These are phyloP conservation scores for Papilio protenor DNA, from an alignment of 2,888 invertebrate genomes.

Conservation along the genomic window DNA sequence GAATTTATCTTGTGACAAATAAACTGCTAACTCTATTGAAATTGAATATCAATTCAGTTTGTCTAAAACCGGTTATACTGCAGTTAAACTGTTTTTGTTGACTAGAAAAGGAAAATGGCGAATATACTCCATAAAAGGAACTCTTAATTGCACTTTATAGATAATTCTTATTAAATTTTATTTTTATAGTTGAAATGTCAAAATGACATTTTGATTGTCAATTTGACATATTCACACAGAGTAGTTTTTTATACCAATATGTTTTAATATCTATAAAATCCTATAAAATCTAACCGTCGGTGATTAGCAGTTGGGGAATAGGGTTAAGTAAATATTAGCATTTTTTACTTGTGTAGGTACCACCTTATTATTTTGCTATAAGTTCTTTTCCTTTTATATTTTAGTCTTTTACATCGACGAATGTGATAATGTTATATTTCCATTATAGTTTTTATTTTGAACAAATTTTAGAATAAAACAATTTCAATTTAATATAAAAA, in stretches of 20 bases:
- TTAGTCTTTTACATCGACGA: constrained; percentile 50
- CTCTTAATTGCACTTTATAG: not conserved
- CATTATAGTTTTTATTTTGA: constrained; percentile 44
- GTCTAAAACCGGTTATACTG: not conserved
- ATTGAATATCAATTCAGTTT: not conserved
- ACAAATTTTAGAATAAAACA: constrained; percentile 49
- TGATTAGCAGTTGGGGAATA: constrained; percentile 19
- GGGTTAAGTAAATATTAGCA: constrained; percentile 45
- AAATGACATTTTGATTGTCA: constrained; percentile 11
- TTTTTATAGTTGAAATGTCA: constrained; percentile 2
- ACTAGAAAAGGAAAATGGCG: not conserved
- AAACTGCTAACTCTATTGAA: not conserved
- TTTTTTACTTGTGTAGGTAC: constrained; percentile 49
- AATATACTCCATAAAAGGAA: not conserved
- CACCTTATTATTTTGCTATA: constrained; percentile 46
- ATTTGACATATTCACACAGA: not conserved
- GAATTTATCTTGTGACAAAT: not conserved
- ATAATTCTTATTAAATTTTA: not conserved
- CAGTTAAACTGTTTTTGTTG: not conserved
- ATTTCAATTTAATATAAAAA: constrained; percentile 34
- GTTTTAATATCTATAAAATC: not conserved
- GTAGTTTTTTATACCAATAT: constrained; percentile 7
- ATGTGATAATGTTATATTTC: constrained; percentile 53
- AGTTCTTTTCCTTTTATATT: constrained; percentile 43
- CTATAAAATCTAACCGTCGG: constrained; percentile 8